phyloP scores from a whole-genome alignment of 2,797 vertebrate species.

The Carcharodon carcharias region DNA sequence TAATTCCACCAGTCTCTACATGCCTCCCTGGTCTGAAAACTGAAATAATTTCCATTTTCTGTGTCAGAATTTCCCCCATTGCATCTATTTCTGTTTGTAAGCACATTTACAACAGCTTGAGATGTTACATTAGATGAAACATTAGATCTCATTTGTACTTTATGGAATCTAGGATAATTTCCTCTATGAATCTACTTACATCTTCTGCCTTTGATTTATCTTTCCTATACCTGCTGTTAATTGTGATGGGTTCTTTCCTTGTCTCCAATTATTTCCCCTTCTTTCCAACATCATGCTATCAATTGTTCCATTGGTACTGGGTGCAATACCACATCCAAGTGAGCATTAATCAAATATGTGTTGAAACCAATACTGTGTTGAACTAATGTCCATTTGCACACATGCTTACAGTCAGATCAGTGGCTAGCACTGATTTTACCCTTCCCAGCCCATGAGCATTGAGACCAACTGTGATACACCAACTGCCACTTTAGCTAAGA shows the following conservation, averaged over 20 bases:
- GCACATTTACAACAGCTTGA: background rate
- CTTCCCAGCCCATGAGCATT: background rate
- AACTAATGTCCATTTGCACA: background rate
- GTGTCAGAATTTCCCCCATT: background rate
- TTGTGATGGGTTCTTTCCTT: background rate
- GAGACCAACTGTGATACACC: background rate
- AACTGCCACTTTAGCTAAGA: background rate
- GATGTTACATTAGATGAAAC: background rate
- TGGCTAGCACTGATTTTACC: background rate
- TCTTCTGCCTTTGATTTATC: background rate
- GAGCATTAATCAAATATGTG: background rate
- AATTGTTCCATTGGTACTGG: background rate
- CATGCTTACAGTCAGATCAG: background rate
- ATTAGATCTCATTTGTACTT: background rate
- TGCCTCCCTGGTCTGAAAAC: background rate
- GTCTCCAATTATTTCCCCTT: background rate
- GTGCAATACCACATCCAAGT: background rate
- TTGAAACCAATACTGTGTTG: background rate
- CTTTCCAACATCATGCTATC: background rate
- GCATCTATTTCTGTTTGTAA: background rate
- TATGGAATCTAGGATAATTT: background rate
- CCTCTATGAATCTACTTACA: background rate
- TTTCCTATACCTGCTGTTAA: background rate
- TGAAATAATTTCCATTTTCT: background rate
- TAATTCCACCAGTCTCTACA: background rate